Conservation (phyloP, 2,888 invertebrate species). For the Augiades crinisus region DNA sequence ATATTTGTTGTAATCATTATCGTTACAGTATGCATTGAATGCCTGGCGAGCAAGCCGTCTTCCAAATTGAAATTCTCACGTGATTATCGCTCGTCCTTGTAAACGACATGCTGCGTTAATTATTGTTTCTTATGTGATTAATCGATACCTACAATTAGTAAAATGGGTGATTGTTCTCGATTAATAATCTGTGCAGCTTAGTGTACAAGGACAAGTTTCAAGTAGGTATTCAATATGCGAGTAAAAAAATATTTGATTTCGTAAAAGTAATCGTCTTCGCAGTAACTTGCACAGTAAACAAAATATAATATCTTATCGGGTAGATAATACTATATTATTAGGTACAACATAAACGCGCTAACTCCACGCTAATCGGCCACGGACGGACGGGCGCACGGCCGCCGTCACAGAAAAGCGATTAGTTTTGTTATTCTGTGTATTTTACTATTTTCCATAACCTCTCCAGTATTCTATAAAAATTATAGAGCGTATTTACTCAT, state of each 20-base stretch:
- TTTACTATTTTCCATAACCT: too few species aligned
- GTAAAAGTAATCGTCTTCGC: not conserved
- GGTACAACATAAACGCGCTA: constrained; percentile 5
- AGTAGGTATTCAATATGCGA: too few species aligned
- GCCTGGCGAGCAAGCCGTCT: not conserved
- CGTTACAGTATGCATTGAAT: not conserved
- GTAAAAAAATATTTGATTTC: not conserved
- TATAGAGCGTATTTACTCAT: too few species aligned
- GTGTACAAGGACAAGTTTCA: too few species aligned
- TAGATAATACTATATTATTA: constrained; percentile 14
- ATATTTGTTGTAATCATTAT: not conserved
- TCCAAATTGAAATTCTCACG: constrained; percentile 1
- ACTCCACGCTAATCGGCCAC: not conserved
- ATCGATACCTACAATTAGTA: too few species aligned
- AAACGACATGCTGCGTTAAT: not conserved
- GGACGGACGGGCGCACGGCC: not conserved
- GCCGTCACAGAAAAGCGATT: too few species aligned
- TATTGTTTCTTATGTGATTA: too few species aligned
- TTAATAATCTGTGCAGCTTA: too few species aligned
- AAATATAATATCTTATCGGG: constrained; percentile 20
- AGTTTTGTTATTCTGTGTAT: too few species aligned
- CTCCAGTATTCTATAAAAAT: too few species aligned
- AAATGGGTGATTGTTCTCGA: too few species aligned
- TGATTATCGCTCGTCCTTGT: not conserved
- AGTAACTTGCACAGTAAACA: constrained; percentile 17